Percentiles rank a stretch among this genome's conserved stretches.
These are phyloP conservation scores for Ctena decussata DNA, from an alignment of 2,888 invertebrate genomes.

Conservation along the genomic window DNA sequence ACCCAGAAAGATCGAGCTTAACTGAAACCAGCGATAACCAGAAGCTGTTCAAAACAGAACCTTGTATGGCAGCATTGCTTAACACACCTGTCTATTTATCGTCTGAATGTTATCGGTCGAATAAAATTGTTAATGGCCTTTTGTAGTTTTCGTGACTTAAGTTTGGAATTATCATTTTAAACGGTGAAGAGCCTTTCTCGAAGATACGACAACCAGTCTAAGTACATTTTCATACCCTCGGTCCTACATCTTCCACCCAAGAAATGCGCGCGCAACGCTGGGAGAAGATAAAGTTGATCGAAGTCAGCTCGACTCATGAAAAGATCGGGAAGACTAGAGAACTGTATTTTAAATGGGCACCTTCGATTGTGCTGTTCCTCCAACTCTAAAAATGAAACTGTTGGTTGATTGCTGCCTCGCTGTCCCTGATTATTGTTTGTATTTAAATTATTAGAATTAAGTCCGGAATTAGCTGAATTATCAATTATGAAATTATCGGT, in stretches of 20 bases:
- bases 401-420: background rate
- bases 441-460: background rate
- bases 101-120: too few relatives aligned
- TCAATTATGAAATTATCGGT: background rate
- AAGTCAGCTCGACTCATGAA: constrained; percentile 23
- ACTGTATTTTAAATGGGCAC: background rate
- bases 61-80: too few relatives aligned
- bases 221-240: constrained; percentile 36
- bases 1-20: too few relatives aligned
- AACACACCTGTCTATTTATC: too few relatives aligned
- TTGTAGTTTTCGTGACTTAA: too few relatives aligned
- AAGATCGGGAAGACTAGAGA: background rate
- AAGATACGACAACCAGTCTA: constrained; percentile 50
- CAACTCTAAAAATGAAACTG: background rate
- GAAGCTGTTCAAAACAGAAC: too few relatives aligned
- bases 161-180: too few relatives aligned
- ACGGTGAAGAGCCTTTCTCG: constrained; percentile 40
- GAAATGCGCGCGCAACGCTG: constrained; percentile 45
- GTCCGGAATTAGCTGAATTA: background rate
- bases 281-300: constrained; percentile 44
- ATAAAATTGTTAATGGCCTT: too few relatives aligned
- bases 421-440: background rate
- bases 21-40: too few relatives aligned
- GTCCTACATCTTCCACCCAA: constrained; percentile 31
- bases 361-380: background rate